Evolutionary conservation across 2,113 vertebrate genomes (phyloP).

Genomic region (Scortum barcoo): DNA sequence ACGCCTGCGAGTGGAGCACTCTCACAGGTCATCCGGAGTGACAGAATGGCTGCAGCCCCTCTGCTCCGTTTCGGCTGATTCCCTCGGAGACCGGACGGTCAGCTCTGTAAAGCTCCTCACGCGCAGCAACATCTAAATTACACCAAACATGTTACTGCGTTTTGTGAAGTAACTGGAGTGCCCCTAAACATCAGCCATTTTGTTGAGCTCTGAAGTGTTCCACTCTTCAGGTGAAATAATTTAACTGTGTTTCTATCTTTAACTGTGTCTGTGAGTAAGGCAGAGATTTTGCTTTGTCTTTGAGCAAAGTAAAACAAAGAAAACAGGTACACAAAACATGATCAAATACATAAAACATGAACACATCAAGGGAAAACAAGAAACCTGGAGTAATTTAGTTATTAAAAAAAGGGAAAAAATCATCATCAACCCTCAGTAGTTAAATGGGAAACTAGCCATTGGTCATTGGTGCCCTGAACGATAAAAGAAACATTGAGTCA

Average conservation of each 20-base stretch:
- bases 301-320: background rate
- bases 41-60: constrained; percentile 25
- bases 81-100: background rate
- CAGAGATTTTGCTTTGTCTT: background rate
- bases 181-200: background rate
- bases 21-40: constrained; percentile 53
- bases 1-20: constrained; percentile 36
- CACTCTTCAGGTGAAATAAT: background rate
- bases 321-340: background rate
- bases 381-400: background rate
- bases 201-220: background rate
- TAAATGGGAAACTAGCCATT: too few relatives aligned
- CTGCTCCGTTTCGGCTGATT: background rate
- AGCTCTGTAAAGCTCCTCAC: background rate
- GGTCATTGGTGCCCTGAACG: too few relatives aligned
- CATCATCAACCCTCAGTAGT: too few relatives aligned
- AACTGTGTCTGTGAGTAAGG: background rate
- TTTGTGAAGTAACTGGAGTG: constrained; percentile 7
- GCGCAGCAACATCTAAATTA: constrained; percentile 1
- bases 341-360: background rate
- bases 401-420: too few relatives aligned
- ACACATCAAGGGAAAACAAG: background rate
- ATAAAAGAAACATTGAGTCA: background rate
- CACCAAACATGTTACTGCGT: background rate
- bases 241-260: background rate